phyloP scores from a whole-genome alignment of 2,888 invertebrate genomes.

The Erpobdella octoculata region DNA sequence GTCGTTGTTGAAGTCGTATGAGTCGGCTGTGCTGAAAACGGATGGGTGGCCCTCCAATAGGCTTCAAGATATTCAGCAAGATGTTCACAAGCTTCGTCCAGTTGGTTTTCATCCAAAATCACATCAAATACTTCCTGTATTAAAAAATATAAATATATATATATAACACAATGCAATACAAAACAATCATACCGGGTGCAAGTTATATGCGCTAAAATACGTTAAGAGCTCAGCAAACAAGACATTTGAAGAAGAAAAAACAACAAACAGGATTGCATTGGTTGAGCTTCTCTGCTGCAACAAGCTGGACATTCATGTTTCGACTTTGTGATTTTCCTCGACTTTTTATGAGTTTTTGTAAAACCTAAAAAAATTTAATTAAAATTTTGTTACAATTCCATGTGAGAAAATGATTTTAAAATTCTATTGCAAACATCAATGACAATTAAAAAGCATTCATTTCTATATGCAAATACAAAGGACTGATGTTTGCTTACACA shows the following conservation, averaged over 20 bases:
- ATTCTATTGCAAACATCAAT: too few species aligned
- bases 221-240: background rate
- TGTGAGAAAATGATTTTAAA: background rate
- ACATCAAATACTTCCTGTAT: conserved; percentile 90
- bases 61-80: conserved; percentile 94
- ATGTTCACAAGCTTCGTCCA: conserved; percentile 98
- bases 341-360: conserved; percentile 95
- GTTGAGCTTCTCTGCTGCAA: conserved; percentile 94
- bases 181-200: background rate
- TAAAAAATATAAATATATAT: background rate
- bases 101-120: conserved; percentile 93
- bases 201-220: too few species aligned
- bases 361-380: conserved; percentile 61
- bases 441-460: too few species aligned
- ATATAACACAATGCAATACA: background rate
- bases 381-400: background rate
- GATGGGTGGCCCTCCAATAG: conserved; percentile 97
- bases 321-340: conserved; percentile 95
- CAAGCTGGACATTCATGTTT: conserved; percentile 97
- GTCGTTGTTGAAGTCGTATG: conserved; percentile 9
- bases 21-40: conserved; percentile 48
- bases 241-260: background rate
- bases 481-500: too few species aligned
- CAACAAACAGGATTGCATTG: conserved; percentile 76
- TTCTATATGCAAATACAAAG: too few species aligned